Conservation (phyloP, 1,140 invertebrate species). For the Harlomillsia oculata region DNA sequence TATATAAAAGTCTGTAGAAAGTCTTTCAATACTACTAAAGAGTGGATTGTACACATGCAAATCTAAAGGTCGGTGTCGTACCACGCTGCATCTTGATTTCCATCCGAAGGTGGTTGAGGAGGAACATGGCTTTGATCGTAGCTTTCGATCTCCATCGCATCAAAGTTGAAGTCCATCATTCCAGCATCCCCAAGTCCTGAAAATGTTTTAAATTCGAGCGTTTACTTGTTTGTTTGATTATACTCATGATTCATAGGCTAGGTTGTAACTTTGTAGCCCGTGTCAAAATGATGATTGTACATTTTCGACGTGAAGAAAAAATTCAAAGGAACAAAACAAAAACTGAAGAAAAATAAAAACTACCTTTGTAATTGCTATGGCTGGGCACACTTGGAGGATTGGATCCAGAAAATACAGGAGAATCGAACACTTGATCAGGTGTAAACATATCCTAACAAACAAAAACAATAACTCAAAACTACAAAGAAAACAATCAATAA, state of each 20-base stretch:
- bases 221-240: neutral
- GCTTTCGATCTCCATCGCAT: slow-evolving; percentile 36
- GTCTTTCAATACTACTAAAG: slow-evolving; percentile 8
- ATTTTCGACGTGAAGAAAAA: neutral
- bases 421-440: slow-evolving; percentile 77
- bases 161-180: slow-evolving; percentile 35
- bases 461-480: no score
- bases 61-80: slow-evolving; percentile 86
- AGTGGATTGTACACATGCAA: neutral
- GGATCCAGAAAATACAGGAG: slow-evolving; percentile 70
- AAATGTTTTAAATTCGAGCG: neutral
- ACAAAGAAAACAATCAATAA: slow-evolving; percentile 35
- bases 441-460: slow-evolving; percentile 28
- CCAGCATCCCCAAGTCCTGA: slow-evolving; percentile 35
- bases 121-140: slow-evolving; percentile 47
- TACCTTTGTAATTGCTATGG: slow-evolving; percentile 36
- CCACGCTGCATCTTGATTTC: slow-evolving; percentile 84
- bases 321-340: neutral
- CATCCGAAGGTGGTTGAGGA: slow-evolving; percentile 71
- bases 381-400: slow-evolving; percentile 69
- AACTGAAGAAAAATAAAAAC: slow-evolving; percentile 2
- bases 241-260: neutral
- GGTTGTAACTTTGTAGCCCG: neutral
- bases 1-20: no score
- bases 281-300: neutral